Evolutionary conservation across 2,797 vertebrate genomes (phyloP).

Genomic region (Urosaurus nigricauda): DNA sequence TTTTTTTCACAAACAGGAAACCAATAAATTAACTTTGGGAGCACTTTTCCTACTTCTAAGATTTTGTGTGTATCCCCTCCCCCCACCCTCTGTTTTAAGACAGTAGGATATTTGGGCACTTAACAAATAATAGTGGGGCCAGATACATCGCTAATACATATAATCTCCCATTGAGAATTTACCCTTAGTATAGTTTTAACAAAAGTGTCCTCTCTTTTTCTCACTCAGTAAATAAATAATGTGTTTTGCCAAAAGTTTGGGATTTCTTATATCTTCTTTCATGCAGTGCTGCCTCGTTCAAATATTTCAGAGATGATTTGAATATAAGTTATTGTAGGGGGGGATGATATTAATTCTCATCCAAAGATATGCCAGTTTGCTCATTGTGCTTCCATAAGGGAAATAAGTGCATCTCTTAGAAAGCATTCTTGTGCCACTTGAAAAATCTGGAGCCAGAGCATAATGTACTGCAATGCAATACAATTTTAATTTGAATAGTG

Average conservation of each 20-base stretch:
- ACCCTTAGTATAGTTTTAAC: not conserved
- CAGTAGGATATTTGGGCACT: not conserved
- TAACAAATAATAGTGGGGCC: conserved; percentile 36
- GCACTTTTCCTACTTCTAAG: not conserved
- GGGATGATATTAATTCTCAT: conserved; percentile 33
- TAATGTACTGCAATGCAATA: conserved; percentile 25
- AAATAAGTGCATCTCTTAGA: conserved; percentile 23
- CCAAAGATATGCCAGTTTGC: not conserved
- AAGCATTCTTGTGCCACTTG: conserved; percentile 1
- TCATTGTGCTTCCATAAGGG: conserved; percentile 22
- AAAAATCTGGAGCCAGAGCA: conserved; percentile 16
- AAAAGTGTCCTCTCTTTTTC: not conserved
- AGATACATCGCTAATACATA: conserved; percentile 24
- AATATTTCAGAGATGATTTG: conserved; percentile 31
- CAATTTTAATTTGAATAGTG: conserved; percentile 51
- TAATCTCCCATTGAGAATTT: conserved; percentile 10
- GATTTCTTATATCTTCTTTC: conserved; percentile 36
- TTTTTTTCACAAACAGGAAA: not conserved
- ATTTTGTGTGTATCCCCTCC: not conserved
- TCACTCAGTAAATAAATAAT: conserved; percentile 16
- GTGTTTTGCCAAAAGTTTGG: not conserved
- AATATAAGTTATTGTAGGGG: conserved; percentile 42
- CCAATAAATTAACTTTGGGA: not conserved
- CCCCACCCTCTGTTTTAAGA: not conserved
- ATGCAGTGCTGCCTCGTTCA: conserved; percentile 23